Evolutionary conservation across 2,888 invertebrate genomes (phyloP), one percentile per base, ranked within the genome.

Genomic region (Ommatoiulus sabulosus): DNA sequence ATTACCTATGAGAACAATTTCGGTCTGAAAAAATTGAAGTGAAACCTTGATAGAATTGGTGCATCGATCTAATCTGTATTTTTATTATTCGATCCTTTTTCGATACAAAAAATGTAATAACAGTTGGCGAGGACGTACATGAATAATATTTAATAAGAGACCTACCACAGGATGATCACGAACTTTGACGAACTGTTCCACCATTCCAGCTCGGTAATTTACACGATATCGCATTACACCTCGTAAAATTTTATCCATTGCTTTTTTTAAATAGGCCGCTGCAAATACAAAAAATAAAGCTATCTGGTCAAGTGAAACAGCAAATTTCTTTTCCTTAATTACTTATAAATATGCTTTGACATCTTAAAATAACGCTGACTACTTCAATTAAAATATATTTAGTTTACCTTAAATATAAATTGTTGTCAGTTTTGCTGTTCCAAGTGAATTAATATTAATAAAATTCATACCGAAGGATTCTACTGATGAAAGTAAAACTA

Each of bases 191-290:
- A 98, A 98, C 93, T 98, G 97, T 93, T 97, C 95, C 52, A 98
- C 97, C 97, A 98, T 97, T 91, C 95, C 95, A 90, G 96, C 95
- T 90, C 96, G 94, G 90, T 96, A 96, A 89, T 96, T 95, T 90
- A 95, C 94, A 89, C 97, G 95, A 93, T 98, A 98, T 91, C 96
- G 95, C 95, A 98, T 97, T 88, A 98, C 96, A 88, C 98, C 98
- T 92, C 96, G 95, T 90, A 98, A 93, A 92, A 98, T 96, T 93
- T 96, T 95, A 91, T 97, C 97, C 97, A 98, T 97, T 52, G 10
- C 52, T 46, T 46, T 12, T 46, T 46, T 46, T 46, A 52, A 52
- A 52, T 52, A 46, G 46, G 12, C 46, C 46, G 52, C 52, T 52
- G 52, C 52, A 52, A 15, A 12, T 52, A 15, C 17, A 52, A 52